Evolutionary conservation across 2,797 vertebrate genomes (phyloP).

Genomic region (Channallabes apus): DNA sequence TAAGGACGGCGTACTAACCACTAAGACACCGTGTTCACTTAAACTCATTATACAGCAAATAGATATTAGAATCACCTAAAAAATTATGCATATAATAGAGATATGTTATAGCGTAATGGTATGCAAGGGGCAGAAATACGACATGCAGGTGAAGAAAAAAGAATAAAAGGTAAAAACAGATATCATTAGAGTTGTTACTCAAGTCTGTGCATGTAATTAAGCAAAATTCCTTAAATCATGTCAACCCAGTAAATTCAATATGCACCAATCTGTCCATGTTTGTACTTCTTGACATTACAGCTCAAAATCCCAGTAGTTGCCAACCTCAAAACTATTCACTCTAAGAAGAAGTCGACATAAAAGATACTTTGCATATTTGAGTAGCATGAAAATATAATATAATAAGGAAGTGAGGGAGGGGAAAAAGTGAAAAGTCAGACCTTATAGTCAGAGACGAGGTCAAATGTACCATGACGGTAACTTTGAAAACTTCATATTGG

Average conservation of each 20-base stretch:
- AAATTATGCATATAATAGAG: not conserved
- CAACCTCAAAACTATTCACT: not conserved
- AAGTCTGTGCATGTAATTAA: not conserved
- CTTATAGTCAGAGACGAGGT: conserved; percentile 25
- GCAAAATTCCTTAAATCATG: not conserved
- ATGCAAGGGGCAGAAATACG: not conserved
- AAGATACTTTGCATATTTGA: not conserved
- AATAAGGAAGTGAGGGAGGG: not conserved
- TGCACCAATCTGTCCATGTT: not conserved
- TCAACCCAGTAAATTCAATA: not conserved
- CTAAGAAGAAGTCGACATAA: conserved; percentile 31
- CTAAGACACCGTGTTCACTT: too few relatives aligned
- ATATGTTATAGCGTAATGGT: not conserved
- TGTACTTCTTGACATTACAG: not conserved
- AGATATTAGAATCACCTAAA: not conserved
- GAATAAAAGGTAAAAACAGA: not conserved
- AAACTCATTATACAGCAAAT: not conserved
- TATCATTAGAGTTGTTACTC: not conserved
- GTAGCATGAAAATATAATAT: not conserved
- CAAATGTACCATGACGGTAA: conserved; percentile 72
- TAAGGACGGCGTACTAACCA: too few relatives aligned
- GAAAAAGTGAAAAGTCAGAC: conserved; percentile 38
- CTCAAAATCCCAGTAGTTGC: not conserved
- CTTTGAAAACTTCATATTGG: conserved; percentile 72
- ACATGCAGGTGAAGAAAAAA: too few relatives aligned